These are phyloP conservation scores for Phoebastria nigripes DNA, from an alignment of 2,797 vertebrate genomes.

Conservation along the genomic window DNA sequence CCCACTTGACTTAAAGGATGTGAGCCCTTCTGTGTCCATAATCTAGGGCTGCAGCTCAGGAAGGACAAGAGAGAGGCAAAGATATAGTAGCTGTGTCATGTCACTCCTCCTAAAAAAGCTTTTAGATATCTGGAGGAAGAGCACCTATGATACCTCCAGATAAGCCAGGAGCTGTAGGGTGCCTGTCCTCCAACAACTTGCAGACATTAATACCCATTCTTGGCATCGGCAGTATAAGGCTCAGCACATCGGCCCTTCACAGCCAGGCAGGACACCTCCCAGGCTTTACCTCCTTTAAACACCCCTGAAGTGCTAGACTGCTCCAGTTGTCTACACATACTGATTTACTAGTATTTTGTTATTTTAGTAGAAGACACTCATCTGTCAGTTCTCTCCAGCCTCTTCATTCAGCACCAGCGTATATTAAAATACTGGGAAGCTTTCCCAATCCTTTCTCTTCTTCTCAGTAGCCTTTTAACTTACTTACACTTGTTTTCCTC, in stretches of 20 bases:
- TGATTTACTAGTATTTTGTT: background rate
- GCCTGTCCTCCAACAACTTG: background rate
- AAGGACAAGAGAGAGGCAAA: background rate
- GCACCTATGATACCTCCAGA: background rate
- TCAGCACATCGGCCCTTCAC: background rate
- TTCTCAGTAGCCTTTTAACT: background rate
- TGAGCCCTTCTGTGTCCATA: background rate
- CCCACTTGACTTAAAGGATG: background rate
- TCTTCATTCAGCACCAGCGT: background rate
- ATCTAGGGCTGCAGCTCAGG: background rate
- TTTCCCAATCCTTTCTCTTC: background rate
- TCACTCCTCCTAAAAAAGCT: background rate
- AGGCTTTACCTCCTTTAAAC: background rate
- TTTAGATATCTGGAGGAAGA: background rate
- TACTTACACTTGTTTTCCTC: background rate
- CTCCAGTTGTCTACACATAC: background rate
- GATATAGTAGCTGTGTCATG: background rate
- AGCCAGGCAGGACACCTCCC: background rate
- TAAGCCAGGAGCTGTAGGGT: background rate
- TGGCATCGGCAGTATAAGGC: background rate
- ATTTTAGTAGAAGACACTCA: background rate
- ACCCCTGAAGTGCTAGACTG: background rate
- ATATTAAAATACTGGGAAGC: background rate
- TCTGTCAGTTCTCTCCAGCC: background rate
- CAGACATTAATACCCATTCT: rapidly evolving